Conservation (phyloP, 2,888 invertebrate genomes). For the Keiferia lycopersicella region DNA sequence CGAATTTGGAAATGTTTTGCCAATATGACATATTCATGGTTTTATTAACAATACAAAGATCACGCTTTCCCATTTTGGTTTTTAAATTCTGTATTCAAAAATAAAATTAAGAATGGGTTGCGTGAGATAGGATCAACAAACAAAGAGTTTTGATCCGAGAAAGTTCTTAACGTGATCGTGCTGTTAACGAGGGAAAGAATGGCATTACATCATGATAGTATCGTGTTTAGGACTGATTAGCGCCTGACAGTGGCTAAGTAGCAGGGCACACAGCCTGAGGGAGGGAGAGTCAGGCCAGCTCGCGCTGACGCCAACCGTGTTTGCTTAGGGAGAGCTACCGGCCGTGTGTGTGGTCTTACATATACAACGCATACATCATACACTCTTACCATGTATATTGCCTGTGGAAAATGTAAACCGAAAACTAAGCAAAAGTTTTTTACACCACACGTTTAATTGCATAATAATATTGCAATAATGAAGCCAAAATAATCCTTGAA, state of each 20-base stretch:
- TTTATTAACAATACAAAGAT: constrained; percentile 20
- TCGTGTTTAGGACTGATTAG: constrained; percentile 72
- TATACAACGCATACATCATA: constrained; percentile 32
- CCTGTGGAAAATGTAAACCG: constrained; percentile 31
- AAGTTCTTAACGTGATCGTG: constrained; percentile 63
- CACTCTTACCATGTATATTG: constrained; percentile 32
- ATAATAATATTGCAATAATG: constrained; percentile 33
- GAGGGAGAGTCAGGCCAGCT: constrained; percentile 51
- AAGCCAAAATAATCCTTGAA: constrained; percentile 38
- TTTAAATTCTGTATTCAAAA: constrained; percentile 28
- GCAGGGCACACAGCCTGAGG: constrained; percentile 58
- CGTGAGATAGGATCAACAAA: constrained; percentile 35
- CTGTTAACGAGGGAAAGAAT: constrained; percentile 70
- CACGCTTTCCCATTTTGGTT: neutral
- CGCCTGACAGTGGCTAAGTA: constrained; percentile 60
- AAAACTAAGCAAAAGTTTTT: constrained; percentile 22
- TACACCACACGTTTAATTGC: neutral
- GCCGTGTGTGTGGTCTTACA: constrained; percentile 69
- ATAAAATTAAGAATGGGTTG: constrained; percentile 29
- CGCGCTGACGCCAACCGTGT: constrained; percentile 60
- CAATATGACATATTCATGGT: constrained; percentile 44
- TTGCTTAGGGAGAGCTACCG: constrained; percentile 64
- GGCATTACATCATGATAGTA: constrained; percentile 68
- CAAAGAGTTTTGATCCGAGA: constrained; percentile 51
- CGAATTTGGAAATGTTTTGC: constrained; percentile 53